Base-by-base conservation (phyloP, 2,797 vertebrate genomes). In the Darevskia mixta region DNA sequence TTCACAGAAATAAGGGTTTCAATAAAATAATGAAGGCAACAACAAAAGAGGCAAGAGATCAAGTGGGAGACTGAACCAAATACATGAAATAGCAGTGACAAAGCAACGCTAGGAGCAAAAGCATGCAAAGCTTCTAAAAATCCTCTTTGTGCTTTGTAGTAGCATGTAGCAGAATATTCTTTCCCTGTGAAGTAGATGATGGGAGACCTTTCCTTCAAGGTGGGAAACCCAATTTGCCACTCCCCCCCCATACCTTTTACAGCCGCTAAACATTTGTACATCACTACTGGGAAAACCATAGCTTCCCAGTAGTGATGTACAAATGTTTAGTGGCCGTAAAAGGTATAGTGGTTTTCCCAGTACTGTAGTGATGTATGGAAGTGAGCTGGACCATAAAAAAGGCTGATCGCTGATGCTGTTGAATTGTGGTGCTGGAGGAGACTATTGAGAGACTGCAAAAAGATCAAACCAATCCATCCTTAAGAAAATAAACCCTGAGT, bases 71-170 rank as follows among this genome's bases (percentile, higher is more conserved):
- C 27, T 49, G 38, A 80, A 82, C 45, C 69, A 72, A 88, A 73
- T 9, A 15, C 43, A 20, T 10, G 6, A 85, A 82, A 5, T 29
- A 27, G 10, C 18, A 85, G 84, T 38, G 15, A 79, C n/a, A 77
- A 87, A 88, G 72, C 43, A 73, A 91, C 67, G 5, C 45, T 85
- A 45, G 82, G 27, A 86, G 79, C 11, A 25, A 64, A 38, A 82
- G 43, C n/a, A 4, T 67, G 38, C 38, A 69, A 71, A 58, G 17
- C 7, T 49, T 9, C 64, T 32, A 4, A 79, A 3, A 10, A 69
- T 49, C 35, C 18, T 77, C 41, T 38, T 49, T 45, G 20, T 55
- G 11, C 67, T 38, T 58, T 4, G 11, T 75, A 58, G 49, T 76
- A 67, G 29, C 43, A 38, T 7, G 23, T 25, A 8, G 20, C 25